Base-by-base conservation (phyloP, 2,888 invertebrate species). In the Noctua janthe region DNA sequence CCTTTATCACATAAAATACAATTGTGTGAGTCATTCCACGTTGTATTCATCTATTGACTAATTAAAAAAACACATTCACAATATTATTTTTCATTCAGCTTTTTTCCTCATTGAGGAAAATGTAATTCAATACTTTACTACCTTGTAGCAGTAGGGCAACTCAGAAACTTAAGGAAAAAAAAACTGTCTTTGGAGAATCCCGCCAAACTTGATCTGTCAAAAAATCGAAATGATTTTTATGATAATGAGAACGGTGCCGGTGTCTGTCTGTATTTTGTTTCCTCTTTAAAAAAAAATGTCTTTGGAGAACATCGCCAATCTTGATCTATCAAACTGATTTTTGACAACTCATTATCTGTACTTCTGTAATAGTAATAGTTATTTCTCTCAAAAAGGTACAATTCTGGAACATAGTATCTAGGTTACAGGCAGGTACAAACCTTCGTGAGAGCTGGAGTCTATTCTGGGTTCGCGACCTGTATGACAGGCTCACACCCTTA, bases 151-250 rank as follows among this genome's bases (percentile, higher is more conserved):
- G 49, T 51, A n/a, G 29, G 23, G 17, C 62, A 49, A 72, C 39
- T 23, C 20, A 20, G 17, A 5, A 15, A 81, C 3, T 4, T 49
- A 23, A 62, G 78, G 51, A 54, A 78, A 77, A 71, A 4, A n/a
- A 29, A n/a, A 62, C 35, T 69, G 59, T n/a, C 47, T 83, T 20
- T 69, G 67, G 78, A 84, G 17, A 71, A 71, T 69, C 84, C 82
- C 71, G 62, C 29, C 39, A 15, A 47, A 72, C 78, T 71, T 43
- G 47, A 49, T 54, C 43, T 23, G 47, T 29, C 15, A 47, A 15
- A 20, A 62, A 74, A 56, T 11, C 4, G 0, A 23, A 67, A 8
- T n/a, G 13, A 3, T 66, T 59, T 54, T 71, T 67, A 62, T 64
- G 35, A 35, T 54, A n/a, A 35, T 20, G 2, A 10, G 4, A 39